Base-by-base conservation (phyloP, 2,797 vertebrate species). In the Tadarida brasiliensis region DNA sequence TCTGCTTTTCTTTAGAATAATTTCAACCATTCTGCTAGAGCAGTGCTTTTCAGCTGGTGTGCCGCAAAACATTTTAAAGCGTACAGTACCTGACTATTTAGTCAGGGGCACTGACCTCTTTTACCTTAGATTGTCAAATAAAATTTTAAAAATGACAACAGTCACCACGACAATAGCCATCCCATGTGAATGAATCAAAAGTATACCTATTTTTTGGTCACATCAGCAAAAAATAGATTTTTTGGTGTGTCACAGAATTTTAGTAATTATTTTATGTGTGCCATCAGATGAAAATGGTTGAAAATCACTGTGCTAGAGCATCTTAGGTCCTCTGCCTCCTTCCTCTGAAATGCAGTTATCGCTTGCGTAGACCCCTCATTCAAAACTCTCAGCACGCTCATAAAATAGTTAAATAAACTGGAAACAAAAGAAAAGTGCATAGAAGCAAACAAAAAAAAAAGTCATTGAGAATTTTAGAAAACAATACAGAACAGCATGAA, bases 271-370 rank as follows among this genome's bases (percentile, higher is more conserved):
- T 56, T 35, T 56, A 26, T 26, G 51, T 78, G n/a, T 24, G 3
- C 51, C 76, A 78, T 24, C n/a, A 16, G n/a, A 35, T 57, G 51
- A 24, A 78, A 78, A 57, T 14, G 4, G 33, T 78, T 57, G 76
- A 24, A 9, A 78, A 35, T 24, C 4, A 7, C 3, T 8, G 20
- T 61, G 65, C 0, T 7, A 0, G 11, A 74, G 63, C 47, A 70
- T 16, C 44, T 95, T 2, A 0, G 39, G 12, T 35, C 47, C 26
- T 57, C 22, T 15, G 49, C 51, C 2, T 39, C 56, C 1, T 11
- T 4, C 26, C 65, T 94, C 67, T 61, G 96, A 96, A 73, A 85
- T 16, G 3, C 4, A 0, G n/a, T 51, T 82, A 86, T 90, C 8
- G 8, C 51, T 44, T 76, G 16, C 22, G 5, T 1, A 8, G 39